Evolutionary conservation across 2,888 invertebrate species (phyloP), one percentile per base, ranked within the genome.

Genomic region (Cephalotes varians): DNA sequence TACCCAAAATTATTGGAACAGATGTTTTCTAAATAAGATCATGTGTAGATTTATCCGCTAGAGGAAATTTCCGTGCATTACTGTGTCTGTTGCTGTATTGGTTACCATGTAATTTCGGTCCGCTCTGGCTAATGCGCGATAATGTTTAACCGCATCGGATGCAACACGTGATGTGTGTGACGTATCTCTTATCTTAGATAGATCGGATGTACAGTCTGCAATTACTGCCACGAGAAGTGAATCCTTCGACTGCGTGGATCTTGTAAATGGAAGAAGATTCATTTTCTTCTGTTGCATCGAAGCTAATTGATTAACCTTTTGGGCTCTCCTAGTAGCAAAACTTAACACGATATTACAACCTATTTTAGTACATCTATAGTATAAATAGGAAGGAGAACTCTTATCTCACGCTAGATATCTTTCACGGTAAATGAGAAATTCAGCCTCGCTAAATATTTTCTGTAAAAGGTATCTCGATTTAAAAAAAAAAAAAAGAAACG

Each of bases 281-380:
- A 69, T 69, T 62, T 77, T 79, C 69, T 79, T 77, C 34, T 28
- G 77, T 77, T 54, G 31, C n/a, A 25, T 12, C 56, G 31, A 44
- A 69, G 56, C 21, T 79, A 79, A 79, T 79, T 79, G 77, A 79
- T 79, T 69, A 79, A 79, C 56, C 69, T 79, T 21, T 69, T 31
- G 44, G 12, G 34, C 18, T 69, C n/a, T 69, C 18, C 69, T 56
- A 44, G 77, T 77, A 77, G 77, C 77, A 56, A 56, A 56, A 58
- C 18, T 79, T 69, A 69, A 69, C 56, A 40, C 28, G 65, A 65
- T 76, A 65, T 76, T 76, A 77, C 69, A 69, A 21, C 9, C 25
- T 47, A 56, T 65, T 74, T 76, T 51, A 28, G 6, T 37, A 44
- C 28, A 28, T 1, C 10, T 40, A 67, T 18, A 44, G 34, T 40